Evolutionary conservation across 2,797 vertebrate species (phyloP).

Genomic region (Ceryle rudis): DNA sequence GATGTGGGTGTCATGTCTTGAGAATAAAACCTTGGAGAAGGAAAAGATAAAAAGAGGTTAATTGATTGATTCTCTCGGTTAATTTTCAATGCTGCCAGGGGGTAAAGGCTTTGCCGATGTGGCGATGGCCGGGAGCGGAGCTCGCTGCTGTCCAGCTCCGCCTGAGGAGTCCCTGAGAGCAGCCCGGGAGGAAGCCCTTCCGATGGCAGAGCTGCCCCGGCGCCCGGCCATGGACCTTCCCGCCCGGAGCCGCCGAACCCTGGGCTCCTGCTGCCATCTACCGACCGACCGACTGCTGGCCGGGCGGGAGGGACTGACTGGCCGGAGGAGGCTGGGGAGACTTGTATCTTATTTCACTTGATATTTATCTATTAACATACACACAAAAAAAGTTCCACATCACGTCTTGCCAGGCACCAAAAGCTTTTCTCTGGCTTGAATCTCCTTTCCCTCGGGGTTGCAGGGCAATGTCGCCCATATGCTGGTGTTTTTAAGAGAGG

Average conservation of each 20-base stretch:
- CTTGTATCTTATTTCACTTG: background rate
- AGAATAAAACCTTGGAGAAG: background rate
- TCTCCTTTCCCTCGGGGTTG: background rate
- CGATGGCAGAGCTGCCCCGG: too few species aligned
- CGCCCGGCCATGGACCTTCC: background rate
- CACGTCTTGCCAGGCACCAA: background rate
- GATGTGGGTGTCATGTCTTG: background rate
- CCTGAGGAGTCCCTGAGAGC: background rate
- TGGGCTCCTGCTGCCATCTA: slow-evolving; percentile 75
- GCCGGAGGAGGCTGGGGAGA: background rate
- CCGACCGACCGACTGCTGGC: background rate
- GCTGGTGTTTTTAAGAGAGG: background rate
- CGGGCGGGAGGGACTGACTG: too few species aligned
- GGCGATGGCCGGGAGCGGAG: background rate
- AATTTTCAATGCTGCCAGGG: background rate
- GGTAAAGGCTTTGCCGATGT: background rate
- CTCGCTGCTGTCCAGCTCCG: background rate
- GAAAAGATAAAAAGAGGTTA: background rate
- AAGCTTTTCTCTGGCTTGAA: background rate
- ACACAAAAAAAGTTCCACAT: too few species aligned
- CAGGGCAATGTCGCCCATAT: accelerated
- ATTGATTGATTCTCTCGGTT: background rate
- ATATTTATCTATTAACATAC: too few species aligned
- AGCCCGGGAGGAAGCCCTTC: background rate
- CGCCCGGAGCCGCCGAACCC: background rate